Conservation (phyloP, 2,888 invertebrate species). For the Hyles lineata region DNA sequence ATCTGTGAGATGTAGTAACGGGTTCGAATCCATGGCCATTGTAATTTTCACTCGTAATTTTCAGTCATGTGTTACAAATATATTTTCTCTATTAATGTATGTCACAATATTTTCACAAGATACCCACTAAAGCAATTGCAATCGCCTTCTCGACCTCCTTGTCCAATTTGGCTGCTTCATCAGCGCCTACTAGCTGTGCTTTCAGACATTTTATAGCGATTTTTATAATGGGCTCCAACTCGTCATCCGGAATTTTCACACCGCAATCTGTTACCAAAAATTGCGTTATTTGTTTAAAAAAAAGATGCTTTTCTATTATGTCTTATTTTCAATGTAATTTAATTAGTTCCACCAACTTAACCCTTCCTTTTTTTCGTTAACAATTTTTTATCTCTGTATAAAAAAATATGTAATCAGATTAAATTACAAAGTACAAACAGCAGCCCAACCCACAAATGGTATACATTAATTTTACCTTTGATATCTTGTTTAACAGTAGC, state of each 20-base stretch:
- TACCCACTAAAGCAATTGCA: slow-evolving; percentile 46
- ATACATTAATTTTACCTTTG: slow-evolving; percentile 54
- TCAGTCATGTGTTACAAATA: no score
- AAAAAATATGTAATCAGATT: no score
- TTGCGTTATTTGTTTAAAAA: not conserved
- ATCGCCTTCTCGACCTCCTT: slow-evolving; percentile 55
- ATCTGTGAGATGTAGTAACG: no score
- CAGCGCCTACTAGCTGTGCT: slow-evolving; percentile 61
- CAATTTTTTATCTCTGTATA: no score
- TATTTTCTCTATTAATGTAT: no score
- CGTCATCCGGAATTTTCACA: slow-evolving; percentile 52
- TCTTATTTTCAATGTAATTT: not conserved
- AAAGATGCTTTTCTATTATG: not conserved
- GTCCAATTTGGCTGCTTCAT: slow-evolving; percentile 57
- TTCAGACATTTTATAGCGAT: slow-evolving; percentile 63
- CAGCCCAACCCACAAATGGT: no score
- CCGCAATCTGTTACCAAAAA: slow-evolving; percentile 64
- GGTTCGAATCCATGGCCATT: no score
- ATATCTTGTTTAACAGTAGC: slow-evolving; percentile 63
- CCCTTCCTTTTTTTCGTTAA: no score
- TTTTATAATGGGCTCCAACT: slow-evolving; percentile 56
- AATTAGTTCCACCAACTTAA: not conserved
- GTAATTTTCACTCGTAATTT: no score
- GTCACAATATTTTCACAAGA: not conserved
- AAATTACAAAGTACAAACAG: no score